Evolutionary conservation across 2,888 invertebrate species (phyloP), one percentile per base, ranked within the genome.

Genomic region (Orchestes rusci): DNA sequence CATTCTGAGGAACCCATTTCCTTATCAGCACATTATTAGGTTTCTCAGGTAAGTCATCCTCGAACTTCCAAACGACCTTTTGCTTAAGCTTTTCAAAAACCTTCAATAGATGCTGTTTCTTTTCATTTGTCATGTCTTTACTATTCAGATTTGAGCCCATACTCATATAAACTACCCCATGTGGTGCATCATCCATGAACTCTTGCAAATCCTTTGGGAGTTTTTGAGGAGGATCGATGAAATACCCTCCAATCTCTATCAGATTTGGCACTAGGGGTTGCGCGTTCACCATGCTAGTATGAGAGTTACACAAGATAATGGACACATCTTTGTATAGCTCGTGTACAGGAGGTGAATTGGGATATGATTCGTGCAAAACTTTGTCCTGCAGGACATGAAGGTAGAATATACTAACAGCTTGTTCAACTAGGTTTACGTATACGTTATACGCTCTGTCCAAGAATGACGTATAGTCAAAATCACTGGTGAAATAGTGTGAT

Each of bases 61-160:
- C 81, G 77, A 78, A 83, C 66, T 83, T 82, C 81, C 81, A 82
- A n/a, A 84, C 56, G 1, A 84, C 74, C 2, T 72, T 75, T 50
- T 80, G 76, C 50, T 80, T 77, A 0, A 82, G 54, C 45, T 69
- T 70, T 1, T 72, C 66, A 35, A 84, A 75, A 2, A 73, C 74
- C 39, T 74, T 73, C 5, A 76, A 62, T 19, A 84, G 71, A 1
- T 67, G 71, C 15, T 70, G 59, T 17, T 70, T 65, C 48, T 71
- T 75, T 2, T 73, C 70, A 0, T 59, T 54, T 0, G 75, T 70
- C 43, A 83, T 59, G 51, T 77, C 70, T 5, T 70, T 65, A 44
- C 73, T 73, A 41, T 71, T 68, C 0, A 79, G 66, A 51, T 76
- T 74, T 0, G 79, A 75, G 2, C 80, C 80, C 57, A 81, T 72